These are phyloP conservation scores for Chrysogorgia sp. DNA, from an alignment of 92 coral and sea anemone species.

Conservation along the genomic window DNA sequence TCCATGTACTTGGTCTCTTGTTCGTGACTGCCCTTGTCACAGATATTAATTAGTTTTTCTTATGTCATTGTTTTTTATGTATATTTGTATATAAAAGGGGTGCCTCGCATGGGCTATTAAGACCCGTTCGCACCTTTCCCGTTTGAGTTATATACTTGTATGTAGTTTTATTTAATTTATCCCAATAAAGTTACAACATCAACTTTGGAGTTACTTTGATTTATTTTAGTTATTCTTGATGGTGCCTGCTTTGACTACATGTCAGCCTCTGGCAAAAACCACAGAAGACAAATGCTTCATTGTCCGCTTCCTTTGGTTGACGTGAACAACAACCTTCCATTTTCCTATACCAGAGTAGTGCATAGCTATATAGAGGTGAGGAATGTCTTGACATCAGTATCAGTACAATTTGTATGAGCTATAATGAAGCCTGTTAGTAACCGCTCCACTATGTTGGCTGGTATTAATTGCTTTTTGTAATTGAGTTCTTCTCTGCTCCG, in stretches of 20 bases:
- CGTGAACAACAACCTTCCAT: conserved; percentile 52
- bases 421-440: neutral
- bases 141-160: too few species aligned
- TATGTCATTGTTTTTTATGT: too few species aligned
- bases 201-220: neutral
- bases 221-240: conserved; percentile 68
- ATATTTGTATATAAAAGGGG: too few species aligned
- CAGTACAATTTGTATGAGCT: neutral
- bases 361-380: conserved; percentile 60
- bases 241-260: conserved; percentile 82
- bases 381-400: neutral
- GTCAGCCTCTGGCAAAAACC: conserved; percentile 72
- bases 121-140: too few species aligned
- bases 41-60: too few species aligned
- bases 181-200: neutral
- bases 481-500: too few species aligned
- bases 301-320: conserved; percentile 36
- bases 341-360: conserved; percentile 43
- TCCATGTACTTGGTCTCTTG: too few species aligned
- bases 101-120: too few species aligned
- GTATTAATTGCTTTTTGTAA: too few species aligned
- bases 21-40: too few species aligned
- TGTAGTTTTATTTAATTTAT: too few species aligned
- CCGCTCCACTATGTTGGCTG: too few species aligned
- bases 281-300: conserved; percentile 70